Evolutionary conservation across 2,797 vertebrate species (phyloP), one percentile per base, ranked within the genome.

Genomic region (Myotis findleyi): DNA sequence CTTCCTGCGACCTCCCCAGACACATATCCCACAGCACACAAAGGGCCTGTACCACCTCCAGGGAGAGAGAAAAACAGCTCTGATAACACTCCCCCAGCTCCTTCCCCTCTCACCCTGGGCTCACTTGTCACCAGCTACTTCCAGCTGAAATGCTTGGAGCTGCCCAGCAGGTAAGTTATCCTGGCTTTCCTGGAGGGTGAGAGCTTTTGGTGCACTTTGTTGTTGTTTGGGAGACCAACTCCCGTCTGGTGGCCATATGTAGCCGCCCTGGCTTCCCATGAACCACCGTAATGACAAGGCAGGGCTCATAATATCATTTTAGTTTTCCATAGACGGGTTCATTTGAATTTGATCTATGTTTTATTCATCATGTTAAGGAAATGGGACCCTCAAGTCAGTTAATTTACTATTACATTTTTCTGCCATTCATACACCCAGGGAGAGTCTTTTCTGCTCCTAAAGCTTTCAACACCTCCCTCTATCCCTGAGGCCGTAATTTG

Each of bases 191-290:
- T 62, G 41, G 49, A 83, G 57, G 76, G 21, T 49, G 20, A 79
- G 49, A 86, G 64, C 68, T 85, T 87, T 79, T 12, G 62, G 85
- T 86, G 95, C 89, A 73, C 94, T 97, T 96, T 95, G 84, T 72
- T 96, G 95, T 85, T 92, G 73, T 95, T 95, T 96, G 86, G 87
- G 88, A 82, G 89, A 64, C 53, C 80, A 59, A 53, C 75, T 95
- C 47, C 85, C 21, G 85, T 94, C 94, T 97, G 97, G 96, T 51
- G 86, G 55, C 97, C 97, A 97, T 72, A 95, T 95, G 96, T 57
- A 69, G 66, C 53, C 51, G 55, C 33, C 11, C 12, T 30, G 66
- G 25, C 49, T 53, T 36, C 64, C 44, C 77, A n/a, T 6, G 30
- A 87, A 33, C 57, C 16, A 18, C 51, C 1, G 0, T 90, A 47